Evolutionary conservation across 2,888 invertebrate species (phyloP).

Genomic region (Andrena hattorfiana): DNA sequence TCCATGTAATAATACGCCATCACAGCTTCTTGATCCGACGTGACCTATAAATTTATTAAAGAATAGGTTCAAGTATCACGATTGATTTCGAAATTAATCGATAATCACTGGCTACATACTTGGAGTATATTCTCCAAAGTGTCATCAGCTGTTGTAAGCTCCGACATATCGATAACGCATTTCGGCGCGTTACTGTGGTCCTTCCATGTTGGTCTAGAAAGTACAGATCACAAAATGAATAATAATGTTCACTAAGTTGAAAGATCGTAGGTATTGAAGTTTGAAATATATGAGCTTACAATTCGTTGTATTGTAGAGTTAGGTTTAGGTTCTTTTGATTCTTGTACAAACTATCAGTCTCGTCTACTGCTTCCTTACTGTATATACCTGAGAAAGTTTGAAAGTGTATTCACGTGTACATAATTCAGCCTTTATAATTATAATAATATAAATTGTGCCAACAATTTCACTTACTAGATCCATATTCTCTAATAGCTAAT

Average conservation of each 20-base stretch:
- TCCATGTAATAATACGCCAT: conserved; percentile 97
- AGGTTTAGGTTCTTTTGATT: conserved; percentile 88
- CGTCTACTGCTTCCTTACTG: conserved; percentile 83
- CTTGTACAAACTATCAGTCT: conserved; percentile 78
- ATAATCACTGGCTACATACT: conserved; percentile 68
- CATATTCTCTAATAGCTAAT: conserved; percentile 89
- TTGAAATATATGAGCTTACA: conserved; percentile 81
- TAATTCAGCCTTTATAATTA: not conserved
- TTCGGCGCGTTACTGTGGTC: conserved; percentile 76
- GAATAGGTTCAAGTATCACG: not conserved
- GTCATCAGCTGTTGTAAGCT: conserved; percentile 83
- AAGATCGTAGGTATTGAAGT: conserved; percentile 11
- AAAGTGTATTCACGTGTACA: conserved; percentile 3
- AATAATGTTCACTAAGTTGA: conserved; percentile 2
- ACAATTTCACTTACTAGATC: conserved; percentile 84
- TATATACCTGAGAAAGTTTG: conserved; percentile 77
- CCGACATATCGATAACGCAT: conserved; percentile 80
- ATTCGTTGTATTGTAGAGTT: conserved; percentile 87
- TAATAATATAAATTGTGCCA: not conserved
- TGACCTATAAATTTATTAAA: conserved; percentile 87
- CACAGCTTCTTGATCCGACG: conserved; percentile 94
- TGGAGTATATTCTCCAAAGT: conserved; percentile 87
- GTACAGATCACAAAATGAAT: conserved; percentile 54
- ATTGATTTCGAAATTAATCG: not conserved
- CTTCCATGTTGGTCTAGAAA: conserved; percentile 77